Evolutionary conservation across 2,888 invertebrate species (phyloP).

Genomic region (Blera fallax): DNA sequence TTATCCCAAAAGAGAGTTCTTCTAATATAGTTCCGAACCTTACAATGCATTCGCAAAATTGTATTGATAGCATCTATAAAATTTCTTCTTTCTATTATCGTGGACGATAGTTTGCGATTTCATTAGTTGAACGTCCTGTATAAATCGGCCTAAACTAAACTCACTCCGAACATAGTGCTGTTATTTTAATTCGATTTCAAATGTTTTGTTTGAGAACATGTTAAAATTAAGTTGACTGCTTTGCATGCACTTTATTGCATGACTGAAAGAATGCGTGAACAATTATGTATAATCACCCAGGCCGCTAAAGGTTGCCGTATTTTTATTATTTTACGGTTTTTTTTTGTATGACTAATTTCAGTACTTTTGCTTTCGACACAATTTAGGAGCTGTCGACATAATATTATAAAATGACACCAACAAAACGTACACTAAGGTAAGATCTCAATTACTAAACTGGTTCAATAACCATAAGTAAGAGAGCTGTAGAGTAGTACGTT

Average conservation of each 20-base stretch:
- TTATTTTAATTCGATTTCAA: too few species aligned
- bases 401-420: neutral
- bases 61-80: too few species aligned
- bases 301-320: too few species aligned
- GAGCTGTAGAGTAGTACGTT: constrained; percentile 19
- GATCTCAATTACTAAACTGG: constrained; percentile 34
- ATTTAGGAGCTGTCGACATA: constrained; percentile 23
- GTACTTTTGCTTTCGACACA: constrained; percentile 21
- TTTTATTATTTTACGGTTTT: neutral
- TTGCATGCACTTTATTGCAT: constrained; percentile 1
- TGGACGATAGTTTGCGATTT: too few species aligned
- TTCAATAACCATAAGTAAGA: constrained; percentile 30
- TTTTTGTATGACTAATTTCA: neutral
- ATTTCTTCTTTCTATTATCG: too few species aligned
- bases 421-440: neutral
- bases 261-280: constrained; percentile 5
- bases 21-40: too few species aligned
- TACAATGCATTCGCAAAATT: too few species aligned
- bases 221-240: neutral
- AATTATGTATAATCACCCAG: constrained; percentile 3
- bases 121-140: too few species aligned
- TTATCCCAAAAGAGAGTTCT: too few species aligned
- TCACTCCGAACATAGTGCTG: too few species aligned
- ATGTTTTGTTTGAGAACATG: neutral
- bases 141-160: too few species aligned